Evolutionary conservation across 1,140 invertebrate species (phyloP).

Genomic region (Bombus huntii): DNA sequence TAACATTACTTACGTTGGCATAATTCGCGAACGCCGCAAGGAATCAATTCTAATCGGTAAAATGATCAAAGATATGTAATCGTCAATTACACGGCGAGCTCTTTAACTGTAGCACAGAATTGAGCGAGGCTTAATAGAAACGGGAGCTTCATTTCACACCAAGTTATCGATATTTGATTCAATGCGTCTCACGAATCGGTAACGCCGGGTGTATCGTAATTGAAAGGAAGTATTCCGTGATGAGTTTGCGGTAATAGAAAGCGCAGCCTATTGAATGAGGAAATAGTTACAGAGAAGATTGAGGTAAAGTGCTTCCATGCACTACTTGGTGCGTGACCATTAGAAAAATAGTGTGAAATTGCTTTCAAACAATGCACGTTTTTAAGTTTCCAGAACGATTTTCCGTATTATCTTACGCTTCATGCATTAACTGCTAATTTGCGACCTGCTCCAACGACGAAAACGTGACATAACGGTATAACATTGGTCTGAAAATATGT

Average conservation of each 20-base stretch:
- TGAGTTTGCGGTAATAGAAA: constrained; percentile 18
- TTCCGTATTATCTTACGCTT: neutral
- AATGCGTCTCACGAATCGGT: neutral
- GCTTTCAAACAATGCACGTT: constrained; percentile 6
- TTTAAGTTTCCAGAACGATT: neutral
- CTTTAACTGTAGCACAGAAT: neutral
- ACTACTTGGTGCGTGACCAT: constrained; percentile 14
- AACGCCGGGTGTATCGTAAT: neutral
- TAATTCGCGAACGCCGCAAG: neutral
- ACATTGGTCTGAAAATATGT: neutral
- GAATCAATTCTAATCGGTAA: neutral
- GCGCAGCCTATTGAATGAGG: neutral
- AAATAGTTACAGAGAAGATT: constrained; percentile 6
- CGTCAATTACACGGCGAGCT: neutral
- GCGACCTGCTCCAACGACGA: neutral
- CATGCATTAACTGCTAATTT: neutral
- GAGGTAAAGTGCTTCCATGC: neutral
- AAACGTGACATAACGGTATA: neutral
- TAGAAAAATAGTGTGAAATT: constrained; percentile 27
- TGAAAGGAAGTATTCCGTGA: constrained; percentile 26
- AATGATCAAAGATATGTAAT: neutral
- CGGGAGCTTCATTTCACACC: constrained; percentile 16
- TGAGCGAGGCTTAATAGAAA: neutral
- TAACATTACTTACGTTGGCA: neutral
- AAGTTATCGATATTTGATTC: constrained; percentile 33